phyloP scores from a whole-genome alignment of 2,113 vertebrate genomes.

The Ascaphus truei region DNA sequence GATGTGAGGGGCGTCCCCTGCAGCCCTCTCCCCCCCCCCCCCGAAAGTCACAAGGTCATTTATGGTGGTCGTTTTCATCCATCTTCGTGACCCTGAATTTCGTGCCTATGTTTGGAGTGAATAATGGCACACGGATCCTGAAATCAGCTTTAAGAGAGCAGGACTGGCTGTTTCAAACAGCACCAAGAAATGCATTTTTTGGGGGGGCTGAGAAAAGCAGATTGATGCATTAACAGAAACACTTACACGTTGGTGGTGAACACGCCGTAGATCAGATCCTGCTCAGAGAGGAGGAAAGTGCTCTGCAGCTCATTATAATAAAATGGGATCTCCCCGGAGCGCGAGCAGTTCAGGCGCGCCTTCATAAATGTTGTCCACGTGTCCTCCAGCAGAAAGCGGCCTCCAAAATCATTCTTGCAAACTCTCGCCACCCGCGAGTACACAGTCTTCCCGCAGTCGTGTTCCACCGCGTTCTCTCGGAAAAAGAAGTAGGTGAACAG shows the following conservation, averaged over 20 bases:
- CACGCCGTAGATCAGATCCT: slow-evolving; percentile 83
- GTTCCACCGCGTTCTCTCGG: slow-evolving; percentile 81
- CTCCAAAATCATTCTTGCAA: slow-evolving; percentile 84
- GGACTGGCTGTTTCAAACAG: too few relatives aligned
- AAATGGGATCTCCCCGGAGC: slow-evolving; percentile 82
- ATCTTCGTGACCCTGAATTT: too few relatives aligned
- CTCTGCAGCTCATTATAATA: slow-evolving; percentile 88
- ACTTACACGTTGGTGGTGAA: slow-evolving; percentile 89
- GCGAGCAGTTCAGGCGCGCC: slow-evolving; percentile 83
- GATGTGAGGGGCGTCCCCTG: too few relatives aligned
- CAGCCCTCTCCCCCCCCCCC: too few relatives aligned
- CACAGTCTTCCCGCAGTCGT: slow-evolving; percentile 81
- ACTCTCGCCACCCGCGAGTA: slow-evolving; percentile 84
- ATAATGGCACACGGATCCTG: too few relatives aligned
- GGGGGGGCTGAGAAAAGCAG: not conserved
- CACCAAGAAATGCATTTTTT: too few relatives aligned
- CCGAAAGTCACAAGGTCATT: too few relatives aligned
- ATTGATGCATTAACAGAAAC: too few relatives aligned
- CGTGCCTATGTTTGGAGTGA: too few relatives aligned
- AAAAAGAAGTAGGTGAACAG: slow-evolving; percentile 86
- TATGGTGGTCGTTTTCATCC: too few relatives aligned
- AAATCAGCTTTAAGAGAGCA: too few relatives aligned
- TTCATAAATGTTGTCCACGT: slow-evolving; percentile 90
- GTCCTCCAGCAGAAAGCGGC: slow-evolving; percentile 84
- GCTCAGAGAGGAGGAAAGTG: slow-evolving; percentile 82